A percentile compares a stretch with the other conserved stretches of the same genome.
Conservation (phyloP, 1,140 invertebrate species). For the Theocolax elegans region DNA sequence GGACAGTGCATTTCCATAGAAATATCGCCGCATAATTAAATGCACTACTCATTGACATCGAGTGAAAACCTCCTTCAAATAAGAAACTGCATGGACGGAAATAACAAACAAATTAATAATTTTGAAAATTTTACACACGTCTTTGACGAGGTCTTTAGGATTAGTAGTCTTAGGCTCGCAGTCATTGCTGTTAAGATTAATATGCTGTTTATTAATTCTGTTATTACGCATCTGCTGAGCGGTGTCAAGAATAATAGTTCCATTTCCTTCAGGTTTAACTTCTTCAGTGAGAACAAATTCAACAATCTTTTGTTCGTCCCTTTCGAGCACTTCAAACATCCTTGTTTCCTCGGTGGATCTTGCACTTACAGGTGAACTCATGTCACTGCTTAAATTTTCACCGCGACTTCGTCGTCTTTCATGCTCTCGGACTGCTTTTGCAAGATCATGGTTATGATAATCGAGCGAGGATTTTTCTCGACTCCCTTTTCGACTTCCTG, state of each 20-base stretch:
- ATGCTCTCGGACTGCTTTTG: conserved; percentile 57
- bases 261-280: conserved; percentile 16
- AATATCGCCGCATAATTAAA: too few relatives aligned
- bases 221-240: conserved; percentile 22
- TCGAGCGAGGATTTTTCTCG: conserved; percentile 66
- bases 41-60: too few relatives aligned
- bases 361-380: conserved; percentile 59
- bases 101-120: too few relatives aligned
- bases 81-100: too few relatives aligned
- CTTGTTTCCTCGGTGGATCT: conserved; percentile 57
- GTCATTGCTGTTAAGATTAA: conserved; percentile 6
- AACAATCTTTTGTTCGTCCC: conserved; percentile 45
- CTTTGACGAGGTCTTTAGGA: not conserved
- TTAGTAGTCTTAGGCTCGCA: too few relatives aligned
- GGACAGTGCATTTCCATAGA: too few relatives aligned
- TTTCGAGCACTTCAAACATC: conserved; percentile 58
- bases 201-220: conserved; percentile 35
- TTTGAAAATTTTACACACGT: not conserved
- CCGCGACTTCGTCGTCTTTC: conserved; percentile 54
- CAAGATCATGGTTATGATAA: conserved; percentile 62
- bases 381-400: conserved; percentile 57
- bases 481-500: conserved; percentile 72
- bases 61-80: too few relatives aligned
- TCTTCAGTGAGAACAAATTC: not conserved
- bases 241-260: not conserved